Evolutionary conservation across 2,888 invertebrate species (phyloP), one percentile per base, ranked within the genome.

Genomic region (Zygaena filipendulae): DNA sequence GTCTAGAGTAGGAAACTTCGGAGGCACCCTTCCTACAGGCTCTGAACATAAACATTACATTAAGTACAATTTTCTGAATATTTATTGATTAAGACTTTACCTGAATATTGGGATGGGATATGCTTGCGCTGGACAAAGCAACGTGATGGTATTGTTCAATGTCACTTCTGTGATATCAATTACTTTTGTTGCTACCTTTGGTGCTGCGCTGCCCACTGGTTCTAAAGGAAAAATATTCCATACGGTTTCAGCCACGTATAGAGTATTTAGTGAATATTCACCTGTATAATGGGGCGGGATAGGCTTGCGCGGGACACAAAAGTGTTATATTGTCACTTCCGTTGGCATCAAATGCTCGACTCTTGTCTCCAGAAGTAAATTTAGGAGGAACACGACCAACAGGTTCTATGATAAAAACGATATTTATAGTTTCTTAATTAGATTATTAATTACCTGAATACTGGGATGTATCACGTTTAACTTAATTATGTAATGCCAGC

Each of bases 261-360:
- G n/a, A n/a, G n/a, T n/a, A n/a, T n/a, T n/a, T n/a, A n/a, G n/a
- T n/a, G n/a, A n/a, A 54, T 59, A 72, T 41, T 54, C 82, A 85
- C 84, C 84, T 84, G 83, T 79, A 84, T 50, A 79, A 60, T 46
- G 85, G 84, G 57, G 86, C 84, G 49, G 90, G 90, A 64, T 83
- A 88, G 49, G 87, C 90, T 80, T 91, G 90, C 33, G 90, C 88
- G 44, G 87, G 88, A 59, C 90, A 90, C 55, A 88, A 72, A 45
- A 89, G 57, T 29, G 81, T 79, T 42, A 79, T 59, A 50, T 79
- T 82, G 43, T 69, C 77, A 29, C 69, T 67, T 42, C 69, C 66
- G 32, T 52, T 55, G 42, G 75, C 67, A 36, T 87, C 87, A 53
- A 90, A 84, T 47, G 84, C 84, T 36, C 84, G 83, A 52, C 82